Percentiles rank a stretch among this genome's conserved stretches.
Evolutionary conservation across 1,140 invertebrate genomes (phyloP).

Genomic region (Caenorhabditis latens): DNA sequence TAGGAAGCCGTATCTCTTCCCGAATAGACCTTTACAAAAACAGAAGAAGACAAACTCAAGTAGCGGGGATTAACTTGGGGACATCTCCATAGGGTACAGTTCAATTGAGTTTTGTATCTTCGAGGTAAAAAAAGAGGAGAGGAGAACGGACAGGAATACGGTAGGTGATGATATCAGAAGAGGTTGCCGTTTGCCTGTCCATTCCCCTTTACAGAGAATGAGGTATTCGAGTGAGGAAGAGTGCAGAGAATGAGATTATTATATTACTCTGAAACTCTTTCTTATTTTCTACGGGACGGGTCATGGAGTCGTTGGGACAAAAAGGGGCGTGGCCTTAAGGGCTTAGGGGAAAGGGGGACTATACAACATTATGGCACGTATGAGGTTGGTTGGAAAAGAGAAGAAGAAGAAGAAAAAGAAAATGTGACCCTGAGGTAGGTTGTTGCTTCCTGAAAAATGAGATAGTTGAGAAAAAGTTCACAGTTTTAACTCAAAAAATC

Average conservation of each 20-base stretch:
- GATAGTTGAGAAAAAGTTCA: background rate
- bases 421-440: background rate
- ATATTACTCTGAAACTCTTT: too few relatives aligned
- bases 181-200: too few relatives aligned
- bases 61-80: background rate
- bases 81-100: background rate
- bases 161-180: background rate
- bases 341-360: background rate
- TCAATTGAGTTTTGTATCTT: background rate
- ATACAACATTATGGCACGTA: background rate
- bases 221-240: too few relatives aligned
- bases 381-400: background rate
- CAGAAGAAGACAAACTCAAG: slow-evolving; percentile 2
- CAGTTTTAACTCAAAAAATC: background rate
- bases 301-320: background rate
- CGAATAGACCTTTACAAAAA: too few relatives aligned
- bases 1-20: too few relatives aligned
- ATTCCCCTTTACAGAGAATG: too few relatives aligned
- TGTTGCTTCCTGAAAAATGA: background rate
- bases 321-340: background rate
- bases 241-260: too few relatives aligned
- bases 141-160: background rate
- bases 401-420: background rate
- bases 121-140: background rate
- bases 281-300: too few relatives aligned